Conservation (phyloP, 2,113 vertebrate species). For the Cnemophilus loriae region DNA sequence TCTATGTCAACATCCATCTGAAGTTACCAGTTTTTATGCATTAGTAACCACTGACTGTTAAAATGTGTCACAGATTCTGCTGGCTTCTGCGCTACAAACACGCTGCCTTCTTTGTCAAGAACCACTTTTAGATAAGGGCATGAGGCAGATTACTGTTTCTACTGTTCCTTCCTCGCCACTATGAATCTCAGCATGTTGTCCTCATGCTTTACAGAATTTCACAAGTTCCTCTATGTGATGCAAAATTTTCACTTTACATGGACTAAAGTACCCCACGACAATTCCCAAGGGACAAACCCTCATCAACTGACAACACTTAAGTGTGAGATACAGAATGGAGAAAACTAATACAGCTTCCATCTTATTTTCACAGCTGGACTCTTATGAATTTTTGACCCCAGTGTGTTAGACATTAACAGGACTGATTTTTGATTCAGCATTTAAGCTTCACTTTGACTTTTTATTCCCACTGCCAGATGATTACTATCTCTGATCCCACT, state of each 20-base stretch:
- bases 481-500: conserved; percentile 7
- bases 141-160: conserved; percentile 52
- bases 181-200: conserved; percentile 51
- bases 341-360: conserved; percentile 41
- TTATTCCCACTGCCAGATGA: conserved; percentile 7
- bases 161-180: conserved; percentile 40
- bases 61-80: conserved; percentile 32
- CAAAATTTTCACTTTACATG: conserved; percentile 64
- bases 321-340: conserved; percentile 20
- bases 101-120: conserved; percentile 9
- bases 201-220: conserved; percentile 59
- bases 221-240: conserved; percentile 53
- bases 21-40: not conserved
- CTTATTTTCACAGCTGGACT: conserved; percentile 33
- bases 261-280: conserved; percentile 14
- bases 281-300: conserved; percentile 49
- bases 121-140: conserved; percentile 46
- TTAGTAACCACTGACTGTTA: conserved; percentile 21
- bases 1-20: not conserved
- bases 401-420: conserved; percentile 34
- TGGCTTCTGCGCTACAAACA: conserved; percentile 1
- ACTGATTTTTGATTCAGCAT: conserved; percentile 19
- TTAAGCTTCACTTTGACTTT: conserved; percentile 48
- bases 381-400: conserved; percentile 41
- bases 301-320: conserved; percentile 56